Base-by-base conservation (phyloP, 2,113 vertebrate genomes). In the Rhinolophus sinicus region DNA sequence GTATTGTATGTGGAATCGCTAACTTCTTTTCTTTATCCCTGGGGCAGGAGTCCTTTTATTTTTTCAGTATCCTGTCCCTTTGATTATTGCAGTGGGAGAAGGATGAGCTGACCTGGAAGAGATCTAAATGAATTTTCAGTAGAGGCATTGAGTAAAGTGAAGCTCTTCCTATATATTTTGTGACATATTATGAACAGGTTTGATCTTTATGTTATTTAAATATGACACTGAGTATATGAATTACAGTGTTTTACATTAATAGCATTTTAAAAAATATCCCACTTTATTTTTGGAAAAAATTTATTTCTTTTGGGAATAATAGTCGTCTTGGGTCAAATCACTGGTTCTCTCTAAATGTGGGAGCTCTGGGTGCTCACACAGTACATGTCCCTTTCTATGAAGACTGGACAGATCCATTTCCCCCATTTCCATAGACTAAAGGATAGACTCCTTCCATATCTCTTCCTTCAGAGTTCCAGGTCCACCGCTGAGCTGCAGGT, bases 171-270 rank as follows among this genome's bases (percentile, higher is more conserved):
- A 8, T 35, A 60, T 90, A 87, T 83, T 91, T 75, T 22, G 22
- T 89, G 67, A 13, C 16, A 47, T 47, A 35, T 92, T 28, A 73
- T 78, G 90, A 47, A 87, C 70, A 47, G 85, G 28, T 70, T 96
- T 58, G 33, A 64, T 73, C 12, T 94, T 95, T 80, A 18, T 62
- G 24, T 90, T 93, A 88, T 75, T 95, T 82, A 67, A 95, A 70
- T 58, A 90, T 67, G 52, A 80, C 12, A 47, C n/a, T 56, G 52
- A 75, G 30, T 38, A 40, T 89, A 54, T 22, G 44, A 69, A 86
- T 80, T 50, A 35, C 13, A 90, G 52, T 38, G 26, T 90, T 89
- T 75, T 67, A 69, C 80, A 60, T 38, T 67, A 85, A 38, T 35
- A 67, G 9, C 56, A 78, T 83, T 94, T 52, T 58, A 52, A 13